A percentile compares a stretch with the other conserved stretches of the same genome.
Evolutionary conservation across 2,888 invertebrate genomes (phyloP).

Genomic region (Conistra vaccinii): DNA sequence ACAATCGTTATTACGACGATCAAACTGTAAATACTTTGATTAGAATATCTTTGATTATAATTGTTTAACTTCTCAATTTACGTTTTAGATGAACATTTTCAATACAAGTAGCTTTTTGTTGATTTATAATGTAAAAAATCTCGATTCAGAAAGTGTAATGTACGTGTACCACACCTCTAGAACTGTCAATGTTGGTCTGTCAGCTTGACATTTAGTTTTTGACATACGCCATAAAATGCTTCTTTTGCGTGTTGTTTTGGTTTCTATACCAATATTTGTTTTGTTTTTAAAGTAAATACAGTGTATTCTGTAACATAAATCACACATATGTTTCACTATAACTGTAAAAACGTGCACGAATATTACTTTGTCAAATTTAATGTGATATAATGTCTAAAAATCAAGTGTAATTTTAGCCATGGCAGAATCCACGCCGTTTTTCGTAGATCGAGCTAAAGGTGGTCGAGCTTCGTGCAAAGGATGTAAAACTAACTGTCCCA

Average conservation of each 20-base stretch:
- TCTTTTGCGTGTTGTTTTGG: constrained; percentile 22
- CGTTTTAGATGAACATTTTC: background rate
- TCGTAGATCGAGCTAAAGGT: constrained; percentile 95
- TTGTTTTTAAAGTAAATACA: constrained; percentile 21
- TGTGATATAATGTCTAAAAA: constrained; percentile 24
- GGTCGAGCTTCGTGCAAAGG: constrained; percentile 96
- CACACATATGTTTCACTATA: background rate
- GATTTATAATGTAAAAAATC: background rate
- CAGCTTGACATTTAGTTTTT: constrained; percentile 21
- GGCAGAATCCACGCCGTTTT: constrained; percentile 87
- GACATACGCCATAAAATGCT: background rate
- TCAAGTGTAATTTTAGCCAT: constrained; percentile 48
- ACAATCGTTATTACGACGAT: background rate
- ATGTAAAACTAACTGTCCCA: constrained; percentile 95
- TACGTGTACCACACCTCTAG: constrained; percentile 39
- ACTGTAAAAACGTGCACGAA: background rate
- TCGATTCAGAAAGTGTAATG: constrained; percentile 7
- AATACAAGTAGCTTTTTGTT: too few species aligned
- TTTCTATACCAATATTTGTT: constrained; percentile 6
- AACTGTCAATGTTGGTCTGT: constrained; percentile 34
- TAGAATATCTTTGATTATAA: background rate
- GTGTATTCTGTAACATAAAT: constrained; percentile 3
- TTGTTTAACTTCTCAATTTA: background rate
- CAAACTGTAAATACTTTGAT: background rate
- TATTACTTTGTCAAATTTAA: background rate